phyloP scores from a whole-genome alignment of 2,113 vertebrate genomes.

The Athene noctua region DNA sequence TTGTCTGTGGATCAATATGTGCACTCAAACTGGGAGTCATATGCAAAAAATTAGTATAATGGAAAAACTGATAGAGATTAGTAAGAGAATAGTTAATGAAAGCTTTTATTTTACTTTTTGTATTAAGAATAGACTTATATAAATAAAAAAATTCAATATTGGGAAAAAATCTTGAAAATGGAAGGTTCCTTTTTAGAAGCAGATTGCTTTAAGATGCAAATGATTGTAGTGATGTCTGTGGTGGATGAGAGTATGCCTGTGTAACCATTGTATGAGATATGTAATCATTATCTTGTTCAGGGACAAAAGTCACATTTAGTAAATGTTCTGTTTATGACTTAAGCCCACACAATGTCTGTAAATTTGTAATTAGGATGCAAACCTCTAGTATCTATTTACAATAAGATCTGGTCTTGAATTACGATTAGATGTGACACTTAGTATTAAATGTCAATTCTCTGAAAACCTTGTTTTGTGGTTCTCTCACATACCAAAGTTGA shows the following conservation, averaged over 20 bases:
- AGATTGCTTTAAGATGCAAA: background rate
- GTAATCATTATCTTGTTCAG: slow-evolving; percentile 8
- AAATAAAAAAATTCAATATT: background rate
- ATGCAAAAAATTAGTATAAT: background rate
- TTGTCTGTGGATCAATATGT: slow-evolving; percentile 21
- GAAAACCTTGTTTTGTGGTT: slow-evolving; percentile 46
- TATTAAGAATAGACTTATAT: background rate
- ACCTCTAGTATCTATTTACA: slow-evolving; percentile 46
- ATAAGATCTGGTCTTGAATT: slow-evolving; percentile 40
- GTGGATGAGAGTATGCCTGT: background rate
- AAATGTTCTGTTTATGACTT: slow-evolving; percentile 55
- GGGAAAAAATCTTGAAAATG: background rate
- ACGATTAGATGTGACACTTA: slow-evolving; percentile 16
- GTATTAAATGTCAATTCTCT: slow-evolving; percentile 32
- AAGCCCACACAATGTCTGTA: slow-evolving; percentile 35
- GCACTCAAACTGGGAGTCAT: background rate
- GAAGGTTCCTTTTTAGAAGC: slow-evolving; percentile 7
- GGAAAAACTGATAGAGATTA: background rate
- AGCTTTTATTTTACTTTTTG: background rate
- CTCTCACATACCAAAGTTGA: slow-evolving; percentile 38
- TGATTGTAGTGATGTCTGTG: background rate
- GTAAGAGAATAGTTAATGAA: background rate
- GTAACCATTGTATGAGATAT: background rate
- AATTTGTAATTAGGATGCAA: slow-evolving; percentile 62
- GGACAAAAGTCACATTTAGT: slow-evolving; percentile 54